Conservation (phyloP, 2,888 invertebrate genomes). For the Acanthosoma haemorrhoidale region DNA sequence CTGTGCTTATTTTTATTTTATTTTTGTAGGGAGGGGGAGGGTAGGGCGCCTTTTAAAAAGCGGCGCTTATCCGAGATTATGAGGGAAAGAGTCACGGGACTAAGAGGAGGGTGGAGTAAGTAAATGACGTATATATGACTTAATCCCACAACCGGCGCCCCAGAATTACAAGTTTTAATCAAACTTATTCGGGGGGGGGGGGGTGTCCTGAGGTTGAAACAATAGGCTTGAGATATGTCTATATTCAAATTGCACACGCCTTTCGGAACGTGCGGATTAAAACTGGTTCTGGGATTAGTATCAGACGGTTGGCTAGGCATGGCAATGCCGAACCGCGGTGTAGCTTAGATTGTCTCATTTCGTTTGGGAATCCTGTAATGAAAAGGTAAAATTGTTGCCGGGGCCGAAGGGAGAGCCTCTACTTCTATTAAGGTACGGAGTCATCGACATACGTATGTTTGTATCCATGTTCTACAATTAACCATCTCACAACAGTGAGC, state of each 20-base stretch:
- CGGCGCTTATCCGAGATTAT: constrained; percentile 21
- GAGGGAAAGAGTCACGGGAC: constrained; percentile 19
- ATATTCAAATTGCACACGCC: constrained; percentile 27
- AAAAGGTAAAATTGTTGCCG: too few relatives aligned
- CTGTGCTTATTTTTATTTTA: too few relatives aligned
- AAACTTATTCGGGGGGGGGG: constrained; percentile 17
- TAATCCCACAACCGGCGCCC: constrained; percentile 10
- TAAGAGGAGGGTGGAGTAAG: not conserved
- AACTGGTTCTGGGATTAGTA: constrained; percentile 15
- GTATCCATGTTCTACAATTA: too few relatives aligned
- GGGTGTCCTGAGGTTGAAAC: constrained; percentile 22
- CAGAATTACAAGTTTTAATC: constrained; percentile 28
- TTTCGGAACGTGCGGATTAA: constrained; percentile 26
- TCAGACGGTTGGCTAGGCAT: not conserved
- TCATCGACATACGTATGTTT: too few relatives aligned
- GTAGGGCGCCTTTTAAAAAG: not conserved
- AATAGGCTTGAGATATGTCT: constrained; percentile 28
- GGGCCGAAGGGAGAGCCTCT: too few relatives aligned
- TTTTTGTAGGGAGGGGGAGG: not conserved
- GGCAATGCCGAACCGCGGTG: not conserved
- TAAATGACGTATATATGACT: constrained; percentile 26
- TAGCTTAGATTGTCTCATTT: not conserved
- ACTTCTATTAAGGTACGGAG: too few relatives aligned
- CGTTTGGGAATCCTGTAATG: not conserved
- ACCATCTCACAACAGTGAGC: too few relatives aligned